These are phyloP conservation scores for Epinephelus malabaricus DNA, from an alignment of 2,797 vertebrate species.

Conservation along the genomic window DNA sequence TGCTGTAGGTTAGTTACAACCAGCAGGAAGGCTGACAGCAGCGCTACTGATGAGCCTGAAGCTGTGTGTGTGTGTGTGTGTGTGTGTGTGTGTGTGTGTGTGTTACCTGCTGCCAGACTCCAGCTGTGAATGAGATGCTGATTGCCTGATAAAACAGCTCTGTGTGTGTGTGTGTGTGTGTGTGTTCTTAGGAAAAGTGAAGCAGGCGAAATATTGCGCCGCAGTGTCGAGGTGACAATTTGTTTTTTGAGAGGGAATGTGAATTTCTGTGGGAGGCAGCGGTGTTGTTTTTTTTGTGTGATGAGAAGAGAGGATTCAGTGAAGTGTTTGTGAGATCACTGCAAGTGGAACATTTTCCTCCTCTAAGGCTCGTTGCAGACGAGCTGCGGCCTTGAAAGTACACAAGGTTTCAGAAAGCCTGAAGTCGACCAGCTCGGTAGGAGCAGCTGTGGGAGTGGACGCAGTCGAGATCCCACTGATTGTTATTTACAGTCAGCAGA, in stretches of 20 bases:
- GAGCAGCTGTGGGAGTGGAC: too few relatives aligned
- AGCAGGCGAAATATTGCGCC: background rate
- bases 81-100: background rate
- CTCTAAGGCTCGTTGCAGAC: background rate
- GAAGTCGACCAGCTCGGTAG: too few relatives aligned
- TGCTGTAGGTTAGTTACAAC: conserved; percentile 33
- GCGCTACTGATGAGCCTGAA: conserved; percentile 12
- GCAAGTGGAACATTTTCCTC: background rate
- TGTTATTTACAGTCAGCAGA: too few relatives aligned
- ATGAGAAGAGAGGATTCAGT: background rate
- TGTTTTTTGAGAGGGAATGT: background rate
- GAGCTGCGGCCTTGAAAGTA: too few relatives aligned
- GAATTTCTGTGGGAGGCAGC: background rate
- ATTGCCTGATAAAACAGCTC: conserved; percentile 6
- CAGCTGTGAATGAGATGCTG: conserved; percentile 42
- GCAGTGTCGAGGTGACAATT: background rate
- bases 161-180: background rate
- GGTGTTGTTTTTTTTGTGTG: background rate
- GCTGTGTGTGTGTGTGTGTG: conserved; percentile 18
- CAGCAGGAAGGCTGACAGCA: conserved; percentile 28
- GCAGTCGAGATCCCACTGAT: too few relatives aligned
- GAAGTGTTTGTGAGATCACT: background rate
- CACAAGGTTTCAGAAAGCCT: too few relatives aligned
- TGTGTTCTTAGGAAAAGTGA: background rate
- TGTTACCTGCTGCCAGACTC: conserved; percentile 30